Base-by-base conservation (phyloP, 2,888 invertebrate species). In the Dascillus cervinus region DNA sequence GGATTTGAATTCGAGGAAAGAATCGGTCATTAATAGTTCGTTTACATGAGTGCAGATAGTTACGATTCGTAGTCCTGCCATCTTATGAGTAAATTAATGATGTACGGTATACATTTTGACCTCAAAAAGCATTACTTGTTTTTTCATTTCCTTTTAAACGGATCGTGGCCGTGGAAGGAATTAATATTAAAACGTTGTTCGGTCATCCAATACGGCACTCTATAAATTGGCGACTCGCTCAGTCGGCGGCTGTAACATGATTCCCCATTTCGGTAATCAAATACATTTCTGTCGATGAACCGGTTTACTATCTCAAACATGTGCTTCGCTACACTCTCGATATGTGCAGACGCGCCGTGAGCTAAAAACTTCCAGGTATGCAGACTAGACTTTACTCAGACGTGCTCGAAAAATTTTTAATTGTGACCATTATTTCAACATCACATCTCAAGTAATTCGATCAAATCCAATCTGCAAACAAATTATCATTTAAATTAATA, bases 371-470 rank as follows among this genome's bases (percentile, higher is more conserved):
- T 11, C 20, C 13, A 17, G 17, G 17, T 17, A 17, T 17, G 17
- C 17, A 31, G 32, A 37, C 45, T 41, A 47, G 47, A 47, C 47
- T 41, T 26, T 35, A 34, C 27, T 44, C 44, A 47, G 47, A 47
- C 46, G 42, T 27, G 40, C 22, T 24, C 34, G 34, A 29, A 34
- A 39, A 44, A 37, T 44, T 37, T 39, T 34, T 36, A 40, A 42
- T 42, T 41, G 34, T 43, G 29, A 23, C n/a, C n/a, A n/a, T n/a
- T n/a, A n/a, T n/a, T n/a, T n/a, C n/a, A n/a, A n/a, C n/a, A n/a
- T n/a, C n/a, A n/a, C n/a, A n/a, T n/a, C n/a, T n/a, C n/a, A n/a
- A n/a, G n/a, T n/a, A n/a, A n/a, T n/a, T n/a, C n/a, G n/a, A n/a
- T n/a, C n/a, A n/a, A n/a, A n/a, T n/a, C n/a, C n/a, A n/a, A n/a